Evolutionary conservation across 2,797 vertebrate species (phyloP).

Genomic region (Mustela erminea): DNA sequence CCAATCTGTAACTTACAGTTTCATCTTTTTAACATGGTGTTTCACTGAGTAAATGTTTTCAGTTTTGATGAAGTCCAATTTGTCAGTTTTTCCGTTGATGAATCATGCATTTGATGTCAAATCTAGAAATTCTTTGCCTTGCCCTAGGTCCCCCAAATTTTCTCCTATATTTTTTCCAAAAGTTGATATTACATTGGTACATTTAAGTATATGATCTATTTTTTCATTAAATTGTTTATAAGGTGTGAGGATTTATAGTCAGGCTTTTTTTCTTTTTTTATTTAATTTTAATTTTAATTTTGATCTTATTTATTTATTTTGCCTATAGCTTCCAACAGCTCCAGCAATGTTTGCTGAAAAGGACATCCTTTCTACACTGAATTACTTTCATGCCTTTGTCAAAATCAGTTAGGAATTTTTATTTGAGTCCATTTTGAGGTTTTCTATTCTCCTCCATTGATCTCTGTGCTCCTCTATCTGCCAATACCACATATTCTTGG

Average conservation of each 20-base stretch:
- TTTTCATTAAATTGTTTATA: background rate
- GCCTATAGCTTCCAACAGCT: background rate
- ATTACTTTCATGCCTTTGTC: background rate
- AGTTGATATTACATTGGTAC: background rate
- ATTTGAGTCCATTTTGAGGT: background rate
- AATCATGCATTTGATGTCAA: slow-evolving; percentile 1
- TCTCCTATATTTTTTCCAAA: slow-evolving; percentile 3
- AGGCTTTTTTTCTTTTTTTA: background rate
- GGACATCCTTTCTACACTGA: background rate
- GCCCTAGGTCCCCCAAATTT: slow-evolving; percentile 2
- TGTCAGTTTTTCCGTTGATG: background rate
- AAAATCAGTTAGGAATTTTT: background rate
- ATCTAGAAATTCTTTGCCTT: slow-evolving; percentile 8
- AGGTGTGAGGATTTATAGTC: background rate
- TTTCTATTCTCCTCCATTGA: background rate
- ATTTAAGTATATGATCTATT: slow-evolving; percentile 31
- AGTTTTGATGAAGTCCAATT: slow-evolving; percentile 4
- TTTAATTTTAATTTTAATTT: background rate
- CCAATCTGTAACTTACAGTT: background rate
- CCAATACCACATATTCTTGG: background rate
- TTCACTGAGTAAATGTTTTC: background rate
- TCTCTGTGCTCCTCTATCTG: background rate
- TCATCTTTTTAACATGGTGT: background rate
- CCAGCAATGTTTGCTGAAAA: background rate
- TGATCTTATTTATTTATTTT: background rate